Conservation (phyloP, 2,113 vertebrate species). For the Macroglossus sobrinus region DNA sequence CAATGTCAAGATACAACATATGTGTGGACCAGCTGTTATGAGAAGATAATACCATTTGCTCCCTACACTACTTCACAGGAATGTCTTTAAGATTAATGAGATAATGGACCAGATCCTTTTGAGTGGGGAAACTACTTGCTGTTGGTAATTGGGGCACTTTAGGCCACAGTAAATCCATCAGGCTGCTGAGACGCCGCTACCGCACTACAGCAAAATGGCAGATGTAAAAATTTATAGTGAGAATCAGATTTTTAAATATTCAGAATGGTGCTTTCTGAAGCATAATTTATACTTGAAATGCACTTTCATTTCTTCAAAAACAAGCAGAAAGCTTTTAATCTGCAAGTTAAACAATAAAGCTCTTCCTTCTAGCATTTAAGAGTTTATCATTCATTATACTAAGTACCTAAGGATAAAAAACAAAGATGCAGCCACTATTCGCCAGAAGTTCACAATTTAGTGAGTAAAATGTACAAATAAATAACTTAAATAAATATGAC, state of each 20-base stretch:
- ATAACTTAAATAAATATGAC: background rate
- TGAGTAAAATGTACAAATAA: background rate
- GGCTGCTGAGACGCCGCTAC: background rate
- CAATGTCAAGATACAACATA: slow-evolving; percentile 44
- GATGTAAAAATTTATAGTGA: background rate
- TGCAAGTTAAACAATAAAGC: background rate
- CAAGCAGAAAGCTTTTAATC: background rate
- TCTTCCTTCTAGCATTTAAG: background rate
- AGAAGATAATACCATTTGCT: slow-evolving; percentile 53
- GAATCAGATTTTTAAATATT: slow-evolving; percentile 22
- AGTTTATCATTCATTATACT: background rate
- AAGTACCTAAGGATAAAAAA: background rate
- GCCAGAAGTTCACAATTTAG: background rate
- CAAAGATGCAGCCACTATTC: background rate
- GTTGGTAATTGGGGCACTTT: background rate
- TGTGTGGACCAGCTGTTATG: slow-evolving; percentile 60
- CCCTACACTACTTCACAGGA: slow-evolving; percentile 18
- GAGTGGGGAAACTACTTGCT: slow-evolving; percentile 1
- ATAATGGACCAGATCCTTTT: background rate
- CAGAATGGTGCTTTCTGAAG: background rate
- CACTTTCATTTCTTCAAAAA: slow-evolving; percentile 5
- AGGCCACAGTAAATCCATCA: background rate
- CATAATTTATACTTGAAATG: background rate
- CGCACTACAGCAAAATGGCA: background rate
- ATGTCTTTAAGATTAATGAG: slow-evolving; percentile 74